These are phyloP conservation scores for Recurvirostra avosetta DNA, from an alignment of 2,113 vertebrate species.

Conservation along the genomic window DNA sequence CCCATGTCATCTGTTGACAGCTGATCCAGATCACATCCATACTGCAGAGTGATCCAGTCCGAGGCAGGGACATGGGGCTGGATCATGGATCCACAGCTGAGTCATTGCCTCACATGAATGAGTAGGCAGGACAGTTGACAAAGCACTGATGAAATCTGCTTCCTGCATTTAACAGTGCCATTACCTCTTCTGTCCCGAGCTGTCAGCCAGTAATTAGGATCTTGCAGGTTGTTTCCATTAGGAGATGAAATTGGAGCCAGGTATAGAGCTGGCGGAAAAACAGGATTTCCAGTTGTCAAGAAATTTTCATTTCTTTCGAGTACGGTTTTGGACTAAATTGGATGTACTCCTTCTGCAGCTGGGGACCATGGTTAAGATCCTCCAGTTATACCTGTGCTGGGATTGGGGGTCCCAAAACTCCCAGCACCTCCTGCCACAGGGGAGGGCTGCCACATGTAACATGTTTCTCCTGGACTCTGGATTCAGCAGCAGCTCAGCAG, in stretches of 20 bases:
- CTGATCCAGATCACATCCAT: background rate
- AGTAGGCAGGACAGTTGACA: background rate
- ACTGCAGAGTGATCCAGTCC: background rate
- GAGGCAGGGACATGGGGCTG: background rate
- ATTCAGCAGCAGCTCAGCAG: background rate
- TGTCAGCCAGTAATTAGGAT: constrained; percentile 38
- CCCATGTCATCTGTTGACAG: background rate
- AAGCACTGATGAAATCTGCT: constrained; percentile 25
- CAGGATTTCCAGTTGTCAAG: constrained; percentile 34
- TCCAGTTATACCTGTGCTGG: background rate
- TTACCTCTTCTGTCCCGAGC: constrained; percentile 1
- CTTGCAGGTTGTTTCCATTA: constrained; percentile 59
- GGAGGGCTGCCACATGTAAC: background rate
- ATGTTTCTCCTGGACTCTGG: background rate
- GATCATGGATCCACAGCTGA: background rate
- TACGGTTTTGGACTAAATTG: background rate
- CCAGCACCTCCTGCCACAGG: background rate
- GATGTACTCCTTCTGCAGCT: background rate
- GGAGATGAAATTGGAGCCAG: constrained; percentile 20
- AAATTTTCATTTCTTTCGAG: constrained; percentile 6
- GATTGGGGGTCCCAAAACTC: background rate
- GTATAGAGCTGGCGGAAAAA: constrained; percentile 13
- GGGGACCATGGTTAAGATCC: background rate
- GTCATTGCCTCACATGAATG: background rate
- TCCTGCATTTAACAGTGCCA: constrained; percentile 10